Percentiles rank a stretch among this genome's conserved stretches.
These are phyloP conservation scores for Drosophila quasianomalipes DNA, from an alignment of 2,888 invertebrate species.

Conservation along the genomic window DNA sequence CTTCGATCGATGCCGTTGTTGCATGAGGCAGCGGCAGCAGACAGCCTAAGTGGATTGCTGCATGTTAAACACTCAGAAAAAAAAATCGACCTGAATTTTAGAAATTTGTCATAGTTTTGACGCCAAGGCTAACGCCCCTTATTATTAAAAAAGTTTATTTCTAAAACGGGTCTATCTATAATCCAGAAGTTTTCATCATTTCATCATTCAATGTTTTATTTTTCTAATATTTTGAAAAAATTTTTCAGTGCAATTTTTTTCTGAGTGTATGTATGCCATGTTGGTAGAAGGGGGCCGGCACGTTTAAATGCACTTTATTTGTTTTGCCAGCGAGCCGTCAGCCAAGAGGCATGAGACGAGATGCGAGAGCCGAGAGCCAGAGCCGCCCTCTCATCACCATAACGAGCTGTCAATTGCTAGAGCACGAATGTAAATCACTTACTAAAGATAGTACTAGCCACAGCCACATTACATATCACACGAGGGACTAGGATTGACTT, in stretches of 20 bases:
- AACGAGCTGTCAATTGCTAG: conserved; percentile 63
- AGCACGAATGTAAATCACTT: conserved; percentile 62
- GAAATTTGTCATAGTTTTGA: neutral
- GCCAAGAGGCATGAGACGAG: conserved; percentile 18
- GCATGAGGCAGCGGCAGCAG: conserved; percentile 47
- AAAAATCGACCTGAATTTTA: neutral
- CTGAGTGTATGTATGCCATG: conserved; percentile 4
- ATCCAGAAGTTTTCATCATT: neutral
- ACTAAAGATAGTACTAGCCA: conserved; percentile 28
- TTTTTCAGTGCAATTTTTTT: neutral
- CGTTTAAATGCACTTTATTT: conserved; percentile 71
- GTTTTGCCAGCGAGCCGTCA: conserved; percentile 46
- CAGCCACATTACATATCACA: conserved; percentile 8
- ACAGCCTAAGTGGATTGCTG: conserved; percentile 80
- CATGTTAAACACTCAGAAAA: conserved; percentile 1
- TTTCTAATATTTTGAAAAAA: neutral
- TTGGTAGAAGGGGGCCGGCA: conserved; percentile 32
- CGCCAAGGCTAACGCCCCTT: neutral
- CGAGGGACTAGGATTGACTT: neutral
- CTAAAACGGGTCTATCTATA: neutral
- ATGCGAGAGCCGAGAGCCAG: neutral
- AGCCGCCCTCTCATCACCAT: conserved; percentile 58
- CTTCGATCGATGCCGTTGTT: conserved; percentile 37
- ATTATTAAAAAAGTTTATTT: neutral
- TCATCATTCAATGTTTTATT: neutral